Evolutionary conservation across 2,797 vertebrate genomes (phyloP), one percentile per base, ranked within the genome.

Genomic region (Microctenopoma stevenorrisi): DNA sequence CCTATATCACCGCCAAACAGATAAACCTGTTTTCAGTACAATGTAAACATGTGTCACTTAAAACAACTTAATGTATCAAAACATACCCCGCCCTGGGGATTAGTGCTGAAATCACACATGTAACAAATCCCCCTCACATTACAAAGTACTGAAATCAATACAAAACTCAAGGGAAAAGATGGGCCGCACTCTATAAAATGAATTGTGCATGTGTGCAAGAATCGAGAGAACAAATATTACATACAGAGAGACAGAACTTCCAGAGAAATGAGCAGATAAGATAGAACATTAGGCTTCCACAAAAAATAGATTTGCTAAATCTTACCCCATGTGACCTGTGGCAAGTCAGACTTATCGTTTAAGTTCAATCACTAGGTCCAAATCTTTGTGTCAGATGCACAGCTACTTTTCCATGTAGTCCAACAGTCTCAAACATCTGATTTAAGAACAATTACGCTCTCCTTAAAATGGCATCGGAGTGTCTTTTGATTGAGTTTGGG

Each of bases 1-100:
- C 54, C 66, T 8, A 52, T 66, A 52, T 81, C 65, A 40, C 63
- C 72, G 68, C 47, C 58, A 67, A 63, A 88, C 71, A 69, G 48
- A 72, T 64, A 64, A 67, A 59, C 73, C 55, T 88, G 86, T 90
- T 83, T 89, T 87, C 85, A 91, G 67, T 60, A 51, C 74, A 79
- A 52, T 72, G 63, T 59, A 73, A 74, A 69, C 57, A 69, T 59
- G 72, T 69, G 73, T 63, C 69, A 79, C 74, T 71, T 79, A 37
- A 79, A 85, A 85, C 48, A 71, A 63, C 64, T 43, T 79, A 30
- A 59, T 69, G 84, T 89, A 76, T 86, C 77, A 83, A 89, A 90
- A 86, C 63, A 52, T 37, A 51, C 48, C 56, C 62, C 10, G 22
- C 68, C 71, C 58, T 51, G 33, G 55, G 83, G 68, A 76, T 64